Conservation (phyloP, 92 coral and sea anemone genomes). For the Paramuricea clavata region DNA sequence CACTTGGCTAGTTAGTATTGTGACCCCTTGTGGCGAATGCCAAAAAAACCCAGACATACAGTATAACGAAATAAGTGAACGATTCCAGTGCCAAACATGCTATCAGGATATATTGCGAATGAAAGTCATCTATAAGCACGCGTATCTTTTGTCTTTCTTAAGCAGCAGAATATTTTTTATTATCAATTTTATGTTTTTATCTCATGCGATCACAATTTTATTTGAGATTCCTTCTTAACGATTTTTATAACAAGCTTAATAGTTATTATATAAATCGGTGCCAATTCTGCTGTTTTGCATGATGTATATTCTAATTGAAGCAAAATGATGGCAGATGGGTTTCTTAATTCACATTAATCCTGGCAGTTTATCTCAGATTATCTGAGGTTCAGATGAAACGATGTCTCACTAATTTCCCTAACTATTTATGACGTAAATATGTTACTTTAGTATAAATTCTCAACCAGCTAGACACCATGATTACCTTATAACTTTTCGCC, state of each 20-base stretch:
- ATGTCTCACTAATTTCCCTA: conserved; percentile 32
- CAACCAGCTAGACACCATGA: not conserved
- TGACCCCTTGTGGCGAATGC: too few species aligned
- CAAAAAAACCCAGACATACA: too few species aligned
- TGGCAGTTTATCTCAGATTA: not conserved
- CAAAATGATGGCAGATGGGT: not conserved
- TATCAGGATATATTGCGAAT: too few species aligned
- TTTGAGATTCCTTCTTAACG: too few species aligned
- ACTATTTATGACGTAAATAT: conserved; percentile 8
- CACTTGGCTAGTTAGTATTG: too few species aligned
- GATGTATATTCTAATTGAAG: not conserved
- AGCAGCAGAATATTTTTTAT: too few species aligned
- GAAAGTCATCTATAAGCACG: too few species aligned
- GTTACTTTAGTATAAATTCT: not conserved
- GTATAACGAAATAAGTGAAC: too few species aligned
- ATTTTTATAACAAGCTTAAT: not conserved
- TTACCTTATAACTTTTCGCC: not conserved
- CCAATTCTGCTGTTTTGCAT: not conserved
- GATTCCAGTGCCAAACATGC: too few species aligned
- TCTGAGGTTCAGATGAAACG: conserved; percentile 22
- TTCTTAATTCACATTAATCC: not conserved
- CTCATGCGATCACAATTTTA: too few species aligned
- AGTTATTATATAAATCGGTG: not conserved
- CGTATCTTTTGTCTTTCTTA: too few species aligned
- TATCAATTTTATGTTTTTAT: too few species aligned